Evolutionary conservation across 2,888 invertebrate species (phyloP).

Genomic region (Timandra comae): DNA sequence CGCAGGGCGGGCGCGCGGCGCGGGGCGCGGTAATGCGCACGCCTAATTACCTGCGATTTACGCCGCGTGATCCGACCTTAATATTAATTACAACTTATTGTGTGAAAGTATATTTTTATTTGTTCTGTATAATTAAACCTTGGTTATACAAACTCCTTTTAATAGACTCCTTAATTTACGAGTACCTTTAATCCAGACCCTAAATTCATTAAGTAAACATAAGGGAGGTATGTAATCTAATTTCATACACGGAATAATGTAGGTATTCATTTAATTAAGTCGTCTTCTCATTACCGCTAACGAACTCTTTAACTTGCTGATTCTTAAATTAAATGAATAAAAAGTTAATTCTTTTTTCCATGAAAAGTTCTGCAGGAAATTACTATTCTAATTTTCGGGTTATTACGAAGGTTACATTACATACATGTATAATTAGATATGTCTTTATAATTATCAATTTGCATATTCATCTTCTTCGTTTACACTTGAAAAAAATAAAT

Average conservation of each 20-base stretch:
- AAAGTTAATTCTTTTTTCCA: too few relatives aligned
- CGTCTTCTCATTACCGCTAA: neutral
- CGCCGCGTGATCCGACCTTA: constrained; percentile 37
- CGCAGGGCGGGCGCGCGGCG: constrained; percentile 34
- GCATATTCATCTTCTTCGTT: too few relatives aligned
- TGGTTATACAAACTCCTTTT: neutral
- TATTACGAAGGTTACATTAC: too few relatives aligned
- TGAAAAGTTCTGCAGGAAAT: too few relatives aligned
- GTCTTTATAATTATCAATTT: too few relatives aligned
- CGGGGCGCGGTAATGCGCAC: constrained; percentile 35
- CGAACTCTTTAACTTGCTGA: neutral
- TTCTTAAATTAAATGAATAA: too few relatives aligned
- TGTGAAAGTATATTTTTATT: constrained; percentile 32
- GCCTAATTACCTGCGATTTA: constrained; percentile 67
- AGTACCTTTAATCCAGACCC: neutral
- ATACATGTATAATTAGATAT: too few relatives aligned
- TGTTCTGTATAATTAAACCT: constrained; percentile 4
- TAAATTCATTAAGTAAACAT: neutral
- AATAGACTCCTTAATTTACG: neutral
- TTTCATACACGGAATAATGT: constrained; percentile 1
- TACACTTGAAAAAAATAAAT: too few relatives aligned
- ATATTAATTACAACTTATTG: constrained; percentile 54
- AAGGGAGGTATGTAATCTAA: neutral
- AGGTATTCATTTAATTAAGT: neutral
- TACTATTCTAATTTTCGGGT: too few relatives aligned